Evolutionary conservation across 2,113 vertebrate genomes (phyloP), one percentile per base, ranked within the genome.

Genomic region (Cygnus buccinator): DNA sequence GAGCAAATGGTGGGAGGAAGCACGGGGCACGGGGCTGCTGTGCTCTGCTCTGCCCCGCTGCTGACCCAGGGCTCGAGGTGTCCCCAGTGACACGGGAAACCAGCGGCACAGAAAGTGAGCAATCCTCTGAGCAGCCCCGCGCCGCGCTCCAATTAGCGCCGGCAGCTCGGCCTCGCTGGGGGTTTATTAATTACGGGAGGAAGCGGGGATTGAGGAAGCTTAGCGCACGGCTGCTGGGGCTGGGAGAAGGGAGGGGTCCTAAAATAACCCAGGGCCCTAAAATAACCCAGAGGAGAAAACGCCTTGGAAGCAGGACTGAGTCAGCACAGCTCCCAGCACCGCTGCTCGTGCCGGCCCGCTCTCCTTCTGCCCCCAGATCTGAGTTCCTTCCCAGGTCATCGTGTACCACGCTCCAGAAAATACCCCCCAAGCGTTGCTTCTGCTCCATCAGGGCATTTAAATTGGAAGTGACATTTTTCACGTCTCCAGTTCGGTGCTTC

Each of bases 61-160:
- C 62, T 65, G 62, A 65, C 62, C 62, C 62, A 41, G 62, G 7
- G 50, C 50, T 52, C 13, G 22, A 25, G 62, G 39, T 26, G 17
- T 29, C 29, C 54, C 68, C 58, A 3, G 20, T 70, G 78, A 44
- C 82, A 70, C 9, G 52, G 87, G 81, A 84, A 90, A 12, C 9
- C 1, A 5, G 65, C 54, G 77, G 55, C 76, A 81, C 70, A 89
- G 92, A 70, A 94, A 66, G 77, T 39, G 84, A 63, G 68, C 87
- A 91, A 93, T 96, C 92, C 90, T 93, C 87, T 95, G 89, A 89
- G 67, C 6, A 23, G 85, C 83, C 83, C 89, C 85, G 66, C n/a
- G 4, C 29, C 41, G 50, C 0, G 63, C 81, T 84, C 90, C 81
- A 77, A 61, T 94, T 87, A 87, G 63, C 50, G 31, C 68, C 19